Evolutionary conservation across 2,888 invertebrate species (phyloP).

Genomic region (Eristalinus sepulchralis): DNA sequence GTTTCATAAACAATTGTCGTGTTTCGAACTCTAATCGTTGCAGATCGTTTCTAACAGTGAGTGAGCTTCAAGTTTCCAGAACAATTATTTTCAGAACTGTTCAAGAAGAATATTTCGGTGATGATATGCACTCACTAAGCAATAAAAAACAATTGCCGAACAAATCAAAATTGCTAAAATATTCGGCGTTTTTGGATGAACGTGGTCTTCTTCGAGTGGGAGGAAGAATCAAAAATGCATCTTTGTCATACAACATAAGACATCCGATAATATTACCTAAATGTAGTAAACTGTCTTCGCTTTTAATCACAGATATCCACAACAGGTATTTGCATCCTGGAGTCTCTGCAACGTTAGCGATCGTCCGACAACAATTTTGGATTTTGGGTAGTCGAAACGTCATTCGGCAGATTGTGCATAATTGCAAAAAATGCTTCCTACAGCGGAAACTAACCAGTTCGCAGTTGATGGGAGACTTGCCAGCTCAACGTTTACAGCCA

Average conservation of each 20-base stretch:
- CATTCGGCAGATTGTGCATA: not conserved
- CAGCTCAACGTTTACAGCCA: too few species aligned
- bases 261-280: conserved; percentile 17
- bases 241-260: not conserved
- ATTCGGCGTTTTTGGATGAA: not conserved
- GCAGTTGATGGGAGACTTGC: conserved; percentile 21
- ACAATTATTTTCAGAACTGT: too few species aligned
- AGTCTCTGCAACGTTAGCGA: not conserved
- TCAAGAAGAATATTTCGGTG: too few species aligned
- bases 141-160: too few species aligned
- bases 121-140: too few species aligned
- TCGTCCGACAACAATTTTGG: conserved; percentile 27
- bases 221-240: conserved; percentile 10
- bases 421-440: conserved; percentile 3
- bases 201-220: not conserved
- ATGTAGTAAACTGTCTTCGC: not conserved
- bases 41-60: too few species aligned
- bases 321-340: conserved; percentile 16
- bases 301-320: not conserved
- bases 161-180: not conserved
- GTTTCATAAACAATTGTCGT: too few species aligned
- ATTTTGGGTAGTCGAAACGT: conserved; percentile 12
- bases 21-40: too few species aligned
- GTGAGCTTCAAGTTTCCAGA: too few species aligned
- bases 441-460: too few species aligned